Evolutionary conservation across 2,888 invertebrate species (phyloP).

Genomic region (Hydropsyche betteni): DNA sequence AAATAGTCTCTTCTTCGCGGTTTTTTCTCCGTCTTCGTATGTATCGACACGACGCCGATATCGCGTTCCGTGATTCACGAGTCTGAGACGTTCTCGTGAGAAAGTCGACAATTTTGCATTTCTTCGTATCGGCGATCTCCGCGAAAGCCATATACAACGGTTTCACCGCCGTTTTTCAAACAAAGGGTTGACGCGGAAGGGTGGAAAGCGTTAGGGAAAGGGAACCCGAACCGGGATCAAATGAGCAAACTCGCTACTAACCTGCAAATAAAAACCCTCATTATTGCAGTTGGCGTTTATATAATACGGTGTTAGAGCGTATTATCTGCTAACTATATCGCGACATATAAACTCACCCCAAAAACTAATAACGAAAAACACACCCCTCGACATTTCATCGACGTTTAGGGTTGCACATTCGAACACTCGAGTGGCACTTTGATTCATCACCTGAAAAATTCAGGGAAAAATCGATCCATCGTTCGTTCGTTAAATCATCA

Average conservation of each 20-base stretch:
- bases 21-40: background rate
- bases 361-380: conserved; percentile 36
- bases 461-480: too few relatives aligned
- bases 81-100: conserved; percentile 8
- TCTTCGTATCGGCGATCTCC: too few relatives aligned
- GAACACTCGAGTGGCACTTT: background rate
- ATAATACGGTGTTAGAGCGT: conserved; percentile 42
- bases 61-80: conserved; percentile 20
- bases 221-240: background rate
- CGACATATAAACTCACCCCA: conserved; percentile 16
- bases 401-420: background rate
- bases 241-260: conserved; percentile 36
- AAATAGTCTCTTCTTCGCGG: background rate
- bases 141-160: too few relatives aligned
- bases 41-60: conserved; percentile 18
- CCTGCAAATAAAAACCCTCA: conserved; percentile 41
- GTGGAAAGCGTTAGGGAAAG: background rate
- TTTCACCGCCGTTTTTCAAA: too few relatives aligned
- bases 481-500: too few relatives aligned
- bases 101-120: background rate
- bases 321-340: conserved; percentile 44
- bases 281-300: conserved; percentile 37
- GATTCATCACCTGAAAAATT: too few relatives aligned
- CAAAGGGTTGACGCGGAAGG: too few relatives aligned
- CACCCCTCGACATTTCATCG: conserved; percentile 1